These are phyloP conservation scores for Campoplex nolae DNA, from an alignment of 2,888 invertebrate species.

Conservation along the genomic window DNA sequence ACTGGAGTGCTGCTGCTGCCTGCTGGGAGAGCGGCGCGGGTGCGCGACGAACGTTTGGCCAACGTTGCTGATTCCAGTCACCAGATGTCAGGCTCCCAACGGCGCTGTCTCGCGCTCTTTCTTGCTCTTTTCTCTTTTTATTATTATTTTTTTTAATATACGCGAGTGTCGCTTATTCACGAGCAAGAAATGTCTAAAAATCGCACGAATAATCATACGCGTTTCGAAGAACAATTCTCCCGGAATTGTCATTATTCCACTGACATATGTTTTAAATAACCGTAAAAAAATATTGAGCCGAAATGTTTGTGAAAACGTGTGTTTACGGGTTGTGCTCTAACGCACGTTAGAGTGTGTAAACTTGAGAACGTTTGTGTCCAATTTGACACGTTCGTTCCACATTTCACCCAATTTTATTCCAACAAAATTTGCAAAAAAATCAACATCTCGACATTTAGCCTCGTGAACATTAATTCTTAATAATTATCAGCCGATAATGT, in stretches of 20 bases:
- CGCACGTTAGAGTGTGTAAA: background rate
- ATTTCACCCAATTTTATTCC: background rate
- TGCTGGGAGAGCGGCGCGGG: constrained; percentile 31
- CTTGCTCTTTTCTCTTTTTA: background rate
- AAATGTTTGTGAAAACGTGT: background rate
- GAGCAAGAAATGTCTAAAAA: background rate
- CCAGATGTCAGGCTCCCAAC: constrained; percentile 53
- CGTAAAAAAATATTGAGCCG: background rate
- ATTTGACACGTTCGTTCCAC: background rate
- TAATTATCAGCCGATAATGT: too few relatives aligned
- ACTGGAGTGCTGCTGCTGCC: background rate
- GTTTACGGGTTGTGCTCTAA: background rate
- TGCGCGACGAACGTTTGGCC: constrained; percentile 21
- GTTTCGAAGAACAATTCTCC: background rate
- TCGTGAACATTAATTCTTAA: too few relatives aligned
- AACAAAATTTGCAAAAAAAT: background rate
- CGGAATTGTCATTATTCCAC: background rate
- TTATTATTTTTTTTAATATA: background rate
- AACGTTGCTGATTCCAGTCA: background rate
- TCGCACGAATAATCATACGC: background rate
- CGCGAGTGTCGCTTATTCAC: background rate
- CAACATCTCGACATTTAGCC: too few relatives aligned
- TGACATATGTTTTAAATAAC: background rate
- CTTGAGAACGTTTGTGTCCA: background rate
- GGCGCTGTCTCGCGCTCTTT: constrained; percentile 31